phyloP scores from a whole-genome alignment of 1,140 invertebrate genomes.

The Brachionus koreanus region DNA sequence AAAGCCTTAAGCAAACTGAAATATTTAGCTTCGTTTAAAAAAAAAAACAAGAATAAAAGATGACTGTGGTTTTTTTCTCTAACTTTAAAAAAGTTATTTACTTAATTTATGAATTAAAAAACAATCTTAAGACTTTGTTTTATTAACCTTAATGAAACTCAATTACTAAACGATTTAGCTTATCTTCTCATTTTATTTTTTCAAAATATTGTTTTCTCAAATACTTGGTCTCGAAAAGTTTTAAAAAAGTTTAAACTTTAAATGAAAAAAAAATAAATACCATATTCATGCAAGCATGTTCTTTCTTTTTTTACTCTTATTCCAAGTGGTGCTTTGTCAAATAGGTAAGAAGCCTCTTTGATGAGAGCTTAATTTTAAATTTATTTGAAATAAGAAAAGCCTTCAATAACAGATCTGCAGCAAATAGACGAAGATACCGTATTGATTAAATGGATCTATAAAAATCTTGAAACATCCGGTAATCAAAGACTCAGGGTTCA shows the following conservation, averaged over 20 bases:
- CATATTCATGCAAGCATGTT: background rate
- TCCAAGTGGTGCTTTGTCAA: background rate
- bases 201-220: background rate
- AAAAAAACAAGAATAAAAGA: background rate
- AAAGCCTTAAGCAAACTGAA: background rate
- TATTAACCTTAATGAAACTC: conserved; percentile 4
- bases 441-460: background rate
- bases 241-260: background rate
- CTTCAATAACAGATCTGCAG: background rate
- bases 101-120: conserved; percentile 34
- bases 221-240: background rate
- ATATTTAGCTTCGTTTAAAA: background rate
- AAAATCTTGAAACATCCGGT: background rate
- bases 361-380: background rate
- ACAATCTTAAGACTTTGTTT: conserved; percentile 21
- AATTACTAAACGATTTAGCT: conserved; percentile 16
- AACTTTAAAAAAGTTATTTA: conserved; percentile 22
- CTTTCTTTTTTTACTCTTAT: background rate
- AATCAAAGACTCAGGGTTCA: background rate
- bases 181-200: background rate
- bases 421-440: background rate
- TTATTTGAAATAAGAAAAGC: background rate
- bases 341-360: background rate
- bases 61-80: conserved; percentile 14
- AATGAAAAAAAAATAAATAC: background rate